A percentile compares a stretch with the other conserved stretches of the same genome.
Evolutionary conservation across 2,797 vertebrate species (phyloP).

Genomic region (Cossypha dichroa): DNA sequence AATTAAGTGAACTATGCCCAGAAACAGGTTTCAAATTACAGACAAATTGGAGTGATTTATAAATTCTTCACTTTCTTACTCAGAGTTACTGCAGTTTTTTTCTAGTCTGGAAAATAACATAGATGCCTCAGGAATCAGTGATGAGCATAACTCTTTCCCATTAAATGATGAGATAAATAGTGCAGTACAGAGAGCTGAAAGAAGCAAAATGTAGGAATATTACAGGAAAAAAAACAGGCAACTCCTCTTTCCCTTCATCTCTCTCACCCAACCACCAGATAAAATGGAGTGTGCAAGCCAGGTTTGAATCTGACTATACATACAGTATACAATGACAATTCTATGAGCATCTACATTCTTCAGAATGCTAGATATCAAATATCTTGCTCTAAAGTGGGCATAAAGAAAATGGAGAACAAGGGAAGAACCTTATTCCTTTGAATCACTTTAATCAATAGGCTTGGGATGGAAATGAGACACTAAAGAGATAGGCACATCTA

Average conservation of each 20-base stretch:
- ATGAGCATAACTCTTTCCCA: neutral
- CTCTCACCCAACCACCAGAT: neutral
- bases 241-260: neutral
- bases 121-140: neutral
- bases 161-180: neutral
- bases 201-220: neutral
- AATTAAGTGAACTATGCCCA: neutral
- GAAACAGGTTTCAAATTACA: neutral
- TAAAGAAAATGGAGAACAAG: neutral
- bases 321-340: neutral
- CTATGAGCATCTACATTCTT: neutral
- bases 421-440: neutral
- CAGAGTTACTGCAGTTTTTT: neutral
- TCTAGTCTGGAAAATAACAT: neutral
- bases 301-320: neutral
- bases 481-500: neutral
- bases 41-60: neutral
- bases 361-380: neutral
- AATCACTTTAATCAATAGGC: neutral
- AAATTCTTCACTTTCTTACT: neutral
- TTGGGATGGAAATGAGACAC: neutral
- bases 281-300: neutral
- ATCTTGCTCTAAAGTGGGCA: neutral
- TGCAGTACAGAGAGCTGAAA: neutral
- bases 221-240: neutral